Conservation (phyloP, 2,113 vertebrate species). For the Istiophorus platypterus region DNA sequence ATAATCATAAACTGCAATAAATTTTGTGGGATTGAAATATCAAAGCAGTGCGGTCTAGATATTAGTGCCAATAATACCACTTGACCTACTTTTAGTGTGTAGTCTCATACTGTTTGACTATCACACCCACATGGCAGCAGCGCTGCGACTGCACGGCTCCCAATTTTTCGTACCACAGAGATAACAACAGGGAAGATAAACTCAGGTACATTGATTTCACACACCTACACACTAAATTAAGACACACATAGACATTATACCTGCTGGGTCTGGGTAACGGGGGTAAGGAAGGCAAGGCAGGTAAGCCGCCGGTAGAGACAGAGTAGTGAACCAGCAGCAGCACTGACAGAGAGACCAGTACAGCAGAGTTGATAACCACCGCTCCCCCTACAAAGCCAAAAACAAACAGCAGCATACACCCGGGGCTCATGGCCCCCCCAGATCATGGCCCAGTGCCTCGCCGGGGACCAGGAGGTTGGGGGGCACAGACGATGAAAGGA, state of each 20-base stretch:
- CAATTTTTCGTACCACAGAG: neutral
- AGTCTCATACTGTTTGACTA: conserved; percentile 37
- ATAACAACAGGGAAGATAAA: neutral
- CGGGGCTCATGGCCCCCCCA: conserved; percentile 96
- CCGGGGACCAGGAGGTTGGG: conserved; percentile 28
- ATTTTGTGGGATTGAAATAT: neutral
- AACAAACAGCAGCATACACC: conserved; percentile 99
- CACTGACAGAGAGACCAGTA: conserved; percentile 97
- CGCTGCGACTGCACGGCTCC: conserved; percentile 29
- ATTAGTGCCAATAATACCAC: conserved; percentile 22
- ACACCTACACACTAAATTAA: neutral
- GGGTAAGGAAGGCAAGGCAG: conserved; percentile 89
- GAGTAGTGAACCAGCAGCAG: conserved; percentile 99
- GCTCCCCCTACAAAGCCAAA: conserved; percentile 99
- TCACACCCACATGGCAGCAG: conserved; percentile 56
- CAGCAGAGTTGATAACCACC: conserved; percentile 98
- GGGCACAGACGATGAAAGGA: conserved; percentile 52
- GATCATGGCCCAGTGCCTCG: conserved; percentile 89
- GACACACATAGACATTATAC: conserved; percentile 78
- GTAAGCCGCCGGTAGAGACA: conserved; percentile 90
- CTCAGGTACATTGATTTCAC: neutral
- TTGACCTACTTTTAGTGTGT: conserved; percentile 64
- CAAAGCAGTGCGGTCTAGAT: conserved; percentile 4
- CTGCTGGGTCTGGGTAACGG: conserved; percentile 92
- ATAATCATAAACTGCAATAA: neutral